These are phyloP conservation scores for Zootermopsis nevadensis DNA, from an alignment of 2,888 invertebrate genomes.

Conservation along the genomic window DNA sequence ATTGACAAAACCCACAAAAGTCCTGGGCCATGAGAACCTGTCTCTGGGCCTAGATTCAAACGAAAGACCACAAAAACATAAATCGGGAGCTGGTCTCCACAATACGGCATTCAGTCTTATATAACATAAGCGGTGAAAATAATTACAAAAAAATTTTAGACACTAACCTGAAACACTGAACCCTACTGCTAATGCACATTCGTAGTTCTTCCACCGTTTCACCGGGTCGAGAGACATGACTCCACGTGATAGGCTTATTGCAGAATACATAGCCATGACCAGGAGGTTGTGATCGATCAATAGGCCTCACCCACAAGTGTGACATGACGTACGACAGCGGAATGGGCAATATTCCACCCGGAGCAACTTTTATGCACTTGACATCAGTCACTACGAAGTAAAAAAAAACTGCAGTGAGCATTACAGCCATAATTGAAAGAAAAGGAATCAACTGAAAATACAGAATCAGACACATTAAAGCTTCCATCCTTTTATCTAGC, in stretches of 20 bases:
- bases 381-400: slow-evolving; percentile 56
- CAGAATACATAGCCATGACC: slow-evolving; percentile 60
- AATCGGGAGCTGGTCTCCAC: too few relatives aligned
- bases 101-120: neutral
- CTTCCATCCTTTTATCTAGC: too few relatives aligned
- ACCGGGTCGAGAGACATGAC: slow-evolving; percentile 66
- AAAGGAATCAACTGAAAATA: too few relatives aligned
- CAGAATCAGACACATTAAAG: too few relatives aligned
- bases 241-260: slow-evolving; percentile 72
- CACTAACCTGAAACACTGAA: slow-evolving; percentile 63
- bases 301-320: slow-evolving; percentile 80
- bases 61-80: too few relatives aligned
- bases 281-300: slow-evolving; percentile 61
- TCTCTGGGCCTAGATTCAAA: too few relatives aligned
- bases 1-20: too few relatives aligned
- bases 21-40: too few relatives aligned
- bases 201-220: slow-evolving; percentile 62
- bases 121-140: neutral
- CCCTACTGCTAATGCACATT: slow-evolving; percentile 64
- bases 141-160: neutral
- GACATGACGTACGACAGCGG: slow-evolving; percentile 82
- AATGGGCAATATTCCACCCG: slow-evolving; percentile 75
- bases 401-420: too few relatives aligned
- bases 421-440: too few relatives aligned
- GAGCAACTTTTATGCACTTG: slow-evolving; percentile 58